A percentile compares a stretch with the other conserved stretches of the same genome.
phyloP scores from a whole-genome alignment of 2,797 vertebrate species.

The Rachycentron canadum region DNA sequence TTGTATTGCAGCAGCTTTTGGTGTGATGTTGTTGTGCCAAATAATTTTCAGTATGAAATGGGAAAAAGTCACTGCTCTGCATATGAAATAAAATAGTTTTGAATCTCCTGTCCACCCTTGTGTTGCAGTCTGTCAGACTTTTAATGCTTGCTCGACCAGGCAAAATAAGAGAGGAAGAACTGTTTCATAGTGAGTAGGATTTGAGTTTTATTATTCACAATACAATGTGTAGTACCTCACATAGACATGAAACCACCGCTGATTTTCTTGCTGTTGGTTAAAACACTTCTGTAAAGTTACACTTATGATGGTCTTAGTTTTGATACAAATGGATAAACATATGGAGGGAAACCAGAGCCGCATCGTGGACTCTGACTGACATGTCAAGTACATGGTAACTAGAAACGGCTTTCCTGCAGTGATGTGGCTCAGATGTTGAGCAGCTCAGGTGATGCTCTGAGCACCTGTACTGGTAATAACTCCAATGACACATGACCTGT shows the following conservation, averaged over 20 bases:
- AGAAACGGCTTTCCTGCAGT: not conserved
- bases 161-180: too few species aligned
- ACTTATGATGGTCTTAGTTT: not conserved
- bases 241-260: too few species aligned
- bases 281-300: not conserved
- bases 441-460: not conserved
- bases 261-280: not conserved
- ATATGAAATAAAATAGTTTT: conserved; percentile 47
- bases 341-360: not conserved
- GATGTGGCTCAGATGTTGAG: not conserved
- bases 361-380: not conserved
- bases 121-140: not conserved
- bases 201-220: not conserved
- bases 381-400: not conserved
- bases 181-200: not conserved
- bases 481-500: not conserved
- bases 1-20: conserved; percentile 17
- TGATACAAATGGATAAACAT: too few species aligned
- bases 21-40: conserved; percentile 31
- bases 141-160: not conserved
- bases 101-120: not conserved
- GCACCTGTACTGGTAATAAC: not conserved
- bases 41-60: conserved; percentile 21
- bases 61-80: not conserved
- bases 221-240: too few species aligned